Percentiles rank a stretch among this genome's conserved stretches.
Evolutionary conservation across 2,888 invertebrate genomes (phyloP).

Genomic region (Hypena proboscidalis): DNA sequence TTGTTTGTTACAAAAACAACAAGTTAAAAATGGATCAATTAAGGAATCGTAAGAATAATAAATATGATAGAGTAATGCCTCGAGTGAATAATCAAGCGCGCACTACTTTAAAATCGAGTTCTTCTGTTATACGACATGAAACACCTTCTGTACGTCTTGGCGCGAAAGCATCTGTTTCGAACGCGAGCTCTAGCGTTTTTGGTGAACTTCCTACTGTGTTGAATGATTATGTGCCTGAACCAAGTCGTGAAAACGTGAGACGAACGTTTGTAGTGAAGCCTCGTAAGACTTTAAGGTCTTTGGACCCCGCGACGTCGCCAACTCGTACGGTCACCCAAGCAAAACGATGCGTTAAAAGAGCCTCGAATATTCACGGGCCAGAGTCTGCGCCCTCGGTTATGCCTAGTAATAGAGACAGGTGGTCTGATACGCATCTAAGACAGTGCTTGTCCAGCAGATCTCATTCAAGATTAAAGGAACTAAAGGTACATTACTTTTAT

Average conservation of each 20-base stretch:
- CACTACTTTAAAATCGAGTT: constrained; percentile 54
- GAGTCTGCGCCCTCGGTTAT: constrained; percentile 61
- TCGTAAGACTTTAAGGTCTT: constrained; percentile 67
- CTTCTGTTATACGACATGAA: constrained; percentile 67
- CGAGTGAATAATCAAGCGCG: constrained; percentile 59
- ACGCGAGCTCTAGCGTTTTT: constrained; percentile 57
- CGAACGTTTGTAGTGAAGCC: constrained; percentile 66
- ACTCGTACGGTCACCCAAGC: constrained; percentile 41
- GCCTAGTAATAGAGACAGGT: constrained; percentile 44
- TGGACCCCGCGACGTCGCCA: constrained; percentile 63
- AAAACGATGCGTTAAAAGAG: constrained; percentile 35
- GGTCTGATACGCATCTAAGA: constrained; percentile 57
- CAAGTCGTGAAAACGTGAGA: constrained; percentile 43
- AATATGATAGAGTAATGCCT: constrained; percentile 73
- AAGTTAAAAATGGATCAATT: constrained; percentile 49
- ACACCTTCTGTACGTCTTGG: constrained; percentile 59
- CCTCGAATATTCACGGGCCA: constrained; percentile 41
- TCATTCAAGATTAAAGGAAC: constrained; percentile 64
- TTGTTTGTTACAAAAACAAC: constrained; percentile 3
- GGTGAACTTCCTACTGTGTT: constrained; percentile 72
- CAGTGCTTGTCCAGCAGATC: constrained; percentile 68
- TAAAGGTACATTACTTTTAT: constrained; percentile 58
- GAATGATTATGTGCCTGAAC: constrained; percentile 62
- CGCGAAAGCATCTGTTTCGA: constrained; percentile 71
- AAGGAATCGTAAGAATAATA: constrained; percentile 46